Evolutionary conservation across 2,113 vertebrate genomes (phyloP).

Genomic region (Passer domesticus): DNA sequence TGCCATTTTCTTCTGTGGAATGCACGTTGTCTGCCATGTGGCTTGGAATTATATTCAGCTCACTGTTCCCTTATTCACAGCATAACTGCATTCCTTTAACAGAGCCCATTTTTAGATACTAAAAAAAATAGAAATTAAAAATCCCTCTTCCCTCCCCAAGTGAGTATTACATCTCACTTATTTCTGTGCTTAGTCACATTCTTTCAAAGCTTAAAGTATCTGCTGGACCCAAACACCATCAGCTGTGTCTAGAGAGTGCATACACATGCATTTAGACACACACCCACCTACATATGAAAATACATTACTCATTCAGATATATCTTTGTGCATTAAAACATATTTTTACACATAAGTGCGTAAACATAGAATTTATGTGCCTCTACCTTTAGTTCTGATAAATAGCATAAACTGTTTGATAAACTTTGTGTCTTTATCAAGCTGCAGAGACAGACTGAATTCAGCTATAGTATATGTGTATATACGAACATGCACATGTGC

Average conservation of each 20-base stretch:
- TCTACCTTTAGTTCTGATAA: background rate
- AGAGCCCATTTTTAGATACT: background rate
- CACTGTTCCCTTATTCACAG: background rate
- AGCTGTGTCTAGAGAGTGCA: background rate
- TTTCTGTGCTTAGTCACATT: background rate
- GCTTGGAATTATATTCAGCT: background rate
- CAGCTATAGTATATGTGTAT: background rate
- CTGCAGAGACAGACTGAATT: background rate
- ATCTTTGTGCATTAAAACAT: background rate
- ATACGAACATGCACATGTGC: rapidly evolving
- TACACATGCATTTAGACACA: background rate
- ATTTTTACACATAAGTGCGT: background rate
- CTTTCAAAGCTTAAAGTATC: background rate
- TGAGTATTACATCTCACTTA: background rate
- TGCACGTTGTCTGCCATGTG: background rate
- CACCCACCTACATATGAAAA: background rate
- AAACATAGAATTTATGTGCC: background rate
- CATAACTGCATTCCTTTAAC: background rate
- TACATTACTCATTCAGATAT: background rate
- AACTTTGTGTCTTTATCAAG: background rate
- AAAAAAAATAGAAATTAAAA: background rate
- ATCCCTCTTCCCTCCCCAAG: background rate
- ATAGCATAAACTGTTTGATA: background rate
- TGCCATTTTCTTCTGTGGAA: background rate
- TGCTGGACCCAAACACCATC: background rate